Evolutionary conservation across 2,113 vertebrate species (phyloP).

Genomic region (Rhinolophus ferrumequinum): DNA sequence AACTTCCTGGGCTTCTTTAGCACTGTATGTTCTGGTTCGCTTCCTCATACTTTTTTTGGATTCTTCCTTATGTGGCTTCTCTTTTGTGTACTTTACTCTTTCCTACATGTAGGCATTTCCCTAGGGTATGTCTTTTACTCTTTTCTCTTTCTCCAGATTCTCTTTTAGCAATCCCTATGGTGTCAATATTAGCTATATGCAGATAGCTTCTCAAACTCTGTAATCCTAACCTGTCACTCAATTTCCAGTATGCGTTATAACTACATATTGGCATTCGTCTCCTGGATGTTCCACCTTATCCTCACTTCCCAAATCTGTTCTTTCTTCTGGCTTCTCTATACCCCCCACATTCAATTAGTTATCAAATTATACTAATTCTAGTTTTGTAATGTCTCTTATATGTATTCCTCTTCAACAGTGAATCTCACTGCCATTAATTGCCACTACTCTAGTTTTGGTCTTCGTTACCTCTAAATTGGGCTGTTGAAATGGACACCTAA

Average conservation of each 20-base stretch:
- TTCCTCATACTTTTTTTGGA: not conserved
- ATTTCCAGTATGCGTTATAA: not conserved
- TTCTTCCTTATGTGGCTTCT: not conserved
- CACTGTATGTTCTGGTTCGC: conserved; percentile 31
- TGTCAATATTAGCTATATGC: not conserved
- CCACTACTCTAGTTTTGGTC: not conserved
- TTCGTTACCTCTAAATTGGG: not conserved
- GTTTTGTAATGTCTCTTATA: not conserved
- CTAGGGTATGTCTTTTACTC: not conserved
- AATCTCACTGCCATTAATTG: not conserved
- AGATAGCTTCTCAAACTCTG: not conserved
- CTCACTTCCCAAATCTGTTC: not conserved
- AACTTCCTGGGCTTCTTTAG: not conserved
- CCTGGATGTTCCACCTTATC: not conserved
- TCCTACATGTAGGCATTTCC: not conserved
- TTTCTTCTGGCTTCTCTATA: not conserved
- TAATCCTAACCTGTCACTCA: not conserved
- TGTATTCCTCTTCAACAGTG: not conserved
- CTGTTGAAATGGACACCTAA: not conserved
- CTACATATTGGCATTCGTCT: not conserved
- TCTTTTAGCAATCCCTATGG: not conserved
- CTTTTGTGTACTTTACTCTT: not conserved
- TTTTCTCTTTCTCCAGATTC: not conserved
- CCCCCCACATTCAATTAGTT: not conserved
- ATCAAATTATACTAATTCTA: not conserved